phyloP scores from a whole-genome alignment of 2,797 vertebrate genomes.

The Dendrocincla fuliginosa region DNA sequence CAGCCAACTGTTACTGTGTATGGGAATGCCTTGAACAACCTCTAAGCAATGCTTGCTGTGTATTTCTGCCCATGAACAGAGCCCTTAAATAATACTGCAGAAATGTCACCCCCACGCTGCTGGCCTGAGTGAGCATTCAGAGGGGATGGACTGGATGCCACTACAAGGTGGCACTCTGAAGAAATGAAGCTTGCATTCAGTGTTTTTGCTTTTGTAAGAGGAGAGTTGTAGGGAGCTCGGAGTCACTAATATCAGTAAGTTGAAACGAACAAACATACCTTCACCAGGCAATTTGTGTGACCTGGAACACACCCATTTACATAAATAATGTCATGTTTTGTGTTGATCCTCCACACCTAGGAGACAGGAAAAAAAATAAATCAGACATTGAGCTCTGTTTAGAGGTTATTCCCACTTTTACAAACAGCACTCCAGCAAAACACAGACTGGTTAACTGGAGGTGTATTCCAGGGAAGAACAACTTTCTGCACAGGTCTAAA shows the following conservation, averaged over 20 bases:
- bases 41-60: background rate
- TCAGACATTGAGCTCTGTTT: background rate
- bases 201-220: background rate
- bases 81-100: background rate
- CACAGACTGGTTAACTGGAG: background rate
- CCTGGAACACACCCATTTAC: slow-evolving; percentile 92
- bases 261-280: slow-evolving; percentile 78
- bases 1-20: background rate
- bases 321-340: slow-evolving; percentile 89
- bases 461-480: background rate
- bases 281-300: slow-evolving; percentile 91
- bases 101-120: background rate
- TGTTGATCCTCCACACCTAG: slow-evolving; percentile 96
- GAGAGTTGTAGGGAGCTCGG: background rate
- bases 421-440: background rate
- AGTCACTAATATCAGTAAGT: background rate
- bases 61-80: background rate
- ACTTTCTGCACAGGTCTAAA: background rate
- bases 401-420: background rate
- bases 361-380: background rate
- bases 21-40: background rate
- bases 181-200: background rate
- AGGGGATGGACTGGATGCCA: background rate
- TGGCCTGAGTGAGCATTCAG: background rate
- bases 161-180: background rate